Evolutionary conservation across 2,113 vertebrate genomes (phyloP).

Genomic region (Tursiops truncatus): DNA sequence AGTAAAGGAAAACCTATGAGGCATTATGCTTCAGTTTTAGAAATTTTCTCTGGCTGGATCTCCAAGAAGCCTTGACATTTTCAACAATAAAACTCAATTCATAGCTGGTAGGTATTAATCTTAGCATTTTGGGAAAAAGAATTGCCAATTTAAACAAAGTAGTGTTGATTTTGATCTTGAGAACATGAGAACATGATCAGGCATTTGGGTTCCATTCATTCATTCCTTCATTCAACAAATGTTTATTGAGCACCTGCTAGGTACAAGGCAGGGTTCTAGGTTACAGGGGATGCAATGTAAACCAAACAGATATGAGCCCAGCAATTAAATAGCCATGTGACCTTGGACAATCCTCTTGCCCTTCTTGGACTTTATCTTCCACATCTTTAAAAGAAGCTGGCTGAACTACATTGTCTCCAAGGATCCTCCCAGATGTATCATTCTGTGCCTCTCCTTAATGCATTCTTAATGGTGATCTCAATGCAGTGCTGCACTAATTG

Average conservation of each 20-base stretch:
- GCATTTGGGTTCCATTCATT: background rate
- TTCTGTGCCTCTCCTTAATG: background rate
- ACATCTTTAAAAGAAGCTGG: background rate
- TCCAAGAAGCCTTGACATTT: constrained; percentile 40
- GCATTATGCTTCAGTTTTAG: constrained; percentile 8
- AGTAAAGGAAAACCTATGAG: constrained; percentile 38
- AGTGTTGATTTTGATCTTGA: background rate
- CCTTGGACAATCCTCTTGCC: background rate
- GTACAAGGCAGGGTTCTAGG: background rate
- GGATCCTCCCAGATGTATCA: background rate
- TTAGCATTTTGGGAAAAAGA: constrained; percentile 1
- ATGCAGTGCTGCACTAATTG: background rate
- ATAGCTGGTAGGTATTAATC: background rate
- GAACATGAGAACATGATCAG: background rate
- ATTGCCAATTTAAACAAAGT: background rate
- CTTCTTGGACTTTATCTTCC: background rate
- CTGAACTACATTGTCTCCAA: background rate
- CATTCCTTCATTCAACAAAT: background rate
- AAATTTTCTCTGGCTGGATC: constrained; percentile 14
- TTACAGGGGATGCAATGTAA: background rate
- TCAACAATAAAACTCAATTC: constrained; percentile 32
- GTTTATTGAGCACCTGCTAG: background rate
- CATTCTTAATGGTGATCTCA: background rate
- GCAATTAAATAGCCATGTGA: background rate
- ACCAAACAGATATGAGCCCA: background rate